A percentile compares a stretch with the other conserved stretches of the same genome.
phyloP scores from a whole-genome alignment of 2,797 vertebrate genomes.

The Clarias fuscus region DNA sequence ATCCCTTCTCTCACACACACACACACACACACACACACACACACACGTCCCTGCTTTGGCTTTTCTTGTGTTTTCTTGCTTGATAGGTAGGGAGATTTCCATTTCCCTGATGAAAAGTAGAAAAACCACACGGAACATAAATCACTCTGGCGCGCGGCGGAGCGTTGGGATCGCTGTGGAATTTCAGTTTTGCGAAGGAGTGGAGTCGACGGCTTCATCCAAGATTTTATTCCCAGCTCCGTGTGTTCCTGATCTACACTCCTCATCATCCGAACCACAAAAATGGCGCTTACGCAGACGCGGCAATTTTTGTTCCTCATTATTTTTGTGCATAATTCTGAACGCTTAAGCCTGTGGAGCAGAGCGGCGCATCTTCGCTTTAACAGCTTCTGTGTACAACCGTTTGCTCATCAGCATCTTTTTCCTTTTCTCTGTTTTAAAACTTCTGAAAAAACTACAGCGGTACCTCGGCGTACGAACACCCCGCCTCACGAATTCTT shows the following conservation, averaged over 20 bases:
- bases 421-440: not conserved
- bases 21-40: not conserved
- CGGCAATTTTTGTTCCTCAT: not conserved
- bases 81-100: slow-evolving; percentile 17
- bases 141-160: slow-evolving; percentile 2
- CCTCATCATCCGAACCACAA: not conserved
- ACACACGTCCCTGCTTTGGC: not conserved
- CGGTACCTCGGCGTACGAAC: too few relatives aligned
- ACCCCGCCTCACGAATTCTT: too few relatives aligned
- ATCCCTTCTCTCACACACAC: slow-evolving; percentile 31
- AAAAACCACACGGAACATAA: not conserved
- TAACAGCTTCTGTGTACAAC: not conserved
- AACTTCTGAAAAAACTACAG: too few relatives aligned
- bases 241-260: not conserved
- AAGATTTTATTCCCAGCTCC: not conserved
- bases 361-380: not conserved
- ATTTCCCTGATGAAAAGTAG: slow-evolving; percentile 21
- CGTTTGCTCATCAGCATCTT: not conserved
- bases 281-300: not conserved
- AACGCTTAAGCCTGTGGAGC: not conserved
- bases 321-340: too few relatives aligned
- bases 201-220: not conserved
- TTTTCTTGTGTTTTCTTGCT: slow-evolving; percentile 8
- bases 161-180: slow-evolving; percentile 15
- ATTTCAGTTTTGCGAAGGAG: slow-evolving; percentile 9